Evolutionary conservation across 2,888 invertebrate species (phyloP), one percentile per base, ranked within the genome.

Genomic region (Linyphia triangularis): DNA sequence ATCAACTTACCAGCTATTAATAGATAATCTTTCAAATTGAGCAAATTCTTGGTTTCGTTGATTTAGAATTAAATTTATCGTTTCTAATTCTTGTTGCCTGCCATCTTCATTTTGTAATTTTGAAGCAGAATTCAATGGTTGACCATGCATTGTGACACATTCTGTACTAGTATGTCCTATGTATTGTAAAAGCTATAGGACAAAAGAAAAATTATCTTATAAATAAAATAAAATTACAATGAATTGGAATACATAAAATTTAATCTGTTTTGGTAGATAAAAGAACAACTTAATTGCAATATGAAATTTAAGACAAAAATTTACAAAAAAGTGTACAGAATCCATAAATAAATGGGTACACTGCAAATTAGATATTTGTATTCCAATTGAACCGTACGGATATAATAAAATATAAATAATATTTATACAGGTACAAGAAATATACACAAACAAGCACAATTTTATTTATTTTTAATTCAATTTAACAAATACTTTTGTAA

Each of bases 121-220:
- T 40, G 96, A 95, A 1, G 97, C 96, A 89, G 95, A 95, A 93
- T 98, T 97, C 89, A 98, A 93, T 63, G 96, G 95, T 37, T 94
- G 94, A 40, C 96, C 95, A 84, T 94, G 93, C 77, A 93, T 93
- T 86, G 95, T 94, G 67, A 96, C 93, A 92, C 97, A 97, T 93
- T 99, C 98, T 0, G 98, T 96, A 91, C 98, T 98, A 1, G 97
- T 97, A 93, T 96, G 95, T 0, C 97, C 97, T 91, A 99, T 96
- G 93, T 98, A 98, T 91, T 96, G 96, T 86, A 98, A 93, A 89
- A 98, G 94, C 97, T 97, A 92, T 2, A 7, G 67, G 24, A 22
- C 1, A 65, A 57, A 73, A 19, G 5, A 2, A 70, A 0, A 26
- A n/a, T n/a, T n/a, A n/a, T n/a, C n/a, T n/a, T n/a, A 51, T 43